Base-by-base conservation (phyloP, 2,797 vertebrate species). In the Urosaurus nigricauda region DNA sequence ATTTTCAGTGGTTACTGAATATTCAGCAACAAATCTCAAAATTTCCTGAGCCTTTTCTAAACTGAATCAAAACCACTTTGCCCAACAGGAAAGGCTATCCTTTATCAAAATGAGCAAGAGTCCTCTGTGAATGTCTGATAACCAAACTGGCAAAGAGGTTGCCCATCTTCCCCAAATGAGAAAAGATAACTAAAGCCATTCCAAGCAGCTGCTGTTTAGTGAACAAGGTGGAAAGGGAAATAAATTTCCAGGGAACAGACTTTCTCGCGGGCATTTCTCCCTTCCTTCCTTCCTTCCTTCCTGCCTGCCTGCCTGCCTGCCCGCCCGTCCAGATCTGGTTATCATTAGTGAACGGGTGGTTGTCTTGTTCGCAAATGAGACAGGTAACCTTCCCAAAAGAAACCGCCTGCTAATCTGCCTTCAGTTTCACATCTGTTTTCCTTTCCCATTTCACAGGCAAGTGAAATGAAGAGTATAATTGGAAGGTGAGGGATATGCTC, bases 391-490 rank as follows among this genome's bases (percentile, higher is more conserved):
- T 14, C 60, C 63, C 37, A 5, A 70, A 47, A 32, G 65, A 63
- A 77, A 77, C 19, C 63, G 37, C 35, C 56, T 83, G 24, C 84
- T 60, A 77, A 77, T 85, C 71, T 82, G 19, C 56, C 32, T 75
- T 47, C 29, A 17, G 37, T 26, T 83, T 47, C 70, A 35, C 19
- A 3, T 35, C 40, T 63, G 19, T 5, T 37, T 80, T 63, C 73
- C 53, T 68, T 53, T 51, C 43, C 1, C 19, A 8, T 21, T 21
- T 16, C 24, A 24, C 29, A 26, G n/a, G 47, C 81, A 40, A 47
- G n/a, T 12, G 58, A 83, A 83, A 37, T 8, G 60, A 70, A 88
- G 74, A 68, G 47, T n/a, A 47, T 43, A 79, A 84, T 70, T 79
- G 81, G n/a, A 68, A 84, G 63, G 81, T 3, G 0, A 19, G 2